Percentiles rank a stretch among this genome's conserved stretches.
phyloP scores from a whole-genome alignment of 2,888 invertebrate species.

The Agrotis clavis region DNA sequence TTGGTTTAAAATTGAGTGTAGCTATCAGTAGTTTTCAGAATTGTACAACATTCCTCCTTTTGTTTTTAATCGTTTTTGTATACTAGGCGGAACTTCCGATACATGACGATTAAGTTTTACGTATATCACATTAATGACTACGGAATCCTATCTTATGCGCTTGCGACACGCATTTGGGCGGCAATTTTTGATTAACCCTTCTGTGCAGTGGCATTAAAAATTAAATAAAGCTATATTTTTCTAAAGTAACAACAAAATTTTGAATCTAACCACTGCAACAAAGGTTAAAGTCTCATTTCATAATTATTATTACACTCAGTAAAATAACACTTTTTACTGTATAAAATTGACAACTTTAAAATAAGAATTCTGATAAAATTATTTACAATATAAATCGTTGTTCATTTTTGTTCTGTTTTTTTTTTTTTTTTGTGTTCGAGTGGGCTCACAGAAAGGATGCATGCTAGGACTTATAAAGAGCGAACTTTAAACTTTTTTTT shows the following conservation, averaged over 20 bases:
- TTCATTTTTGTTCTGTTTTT: conserved; percentile 38
- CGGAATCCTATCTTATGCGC: conserved; percentile 27
- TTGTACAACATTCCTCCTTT: conserved; percentile 13
- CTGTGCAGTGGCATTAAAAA: conserved; percentile 45
- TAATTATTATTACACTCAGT: conserved; percentile 28
- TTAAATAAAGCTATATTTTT: conserved; percentile 45
- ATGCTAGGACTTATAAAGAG: background rate
- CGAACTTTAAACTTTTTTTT: too few species aligned
- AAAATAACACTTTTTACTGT: conserved; percentile 26
- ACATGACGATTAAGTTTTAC: conserved; percentile 15
- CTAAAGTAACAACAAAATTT: conserved; percentile 42
- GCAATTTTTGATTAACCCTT: conserved; percentile 53
- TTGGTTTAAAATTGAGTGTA: too few species aligned
- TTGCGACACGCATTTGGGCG: conserved; percentile 36
- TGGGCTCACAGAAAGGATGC: conserved; percentile 2
- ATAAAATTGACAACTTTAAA: conserved; percentile 43
- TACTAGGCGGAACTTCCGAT: conserved; percentile 38
- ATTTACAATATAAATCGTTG: conserved; percentile 46
- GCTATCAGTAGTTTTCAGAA: background rate
- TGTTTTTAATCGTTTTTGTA: conserved; percentile 11
- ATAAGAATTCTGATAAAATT: conserved; percentile 28
- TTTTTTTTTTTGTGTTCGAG: background rate
- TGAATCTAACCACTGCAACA: conserved; percentile 53
- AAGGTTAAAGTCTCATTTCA: conserved; percentile 56
- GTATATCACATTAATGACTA: conserved; percentile 41